A percentile compares a stretch with the other conserved stretches of the same genome.
phyloP scores from a whole-genome alignment of 2,113 vertebrate genomes.

The Myodes glareolus region DNA sequence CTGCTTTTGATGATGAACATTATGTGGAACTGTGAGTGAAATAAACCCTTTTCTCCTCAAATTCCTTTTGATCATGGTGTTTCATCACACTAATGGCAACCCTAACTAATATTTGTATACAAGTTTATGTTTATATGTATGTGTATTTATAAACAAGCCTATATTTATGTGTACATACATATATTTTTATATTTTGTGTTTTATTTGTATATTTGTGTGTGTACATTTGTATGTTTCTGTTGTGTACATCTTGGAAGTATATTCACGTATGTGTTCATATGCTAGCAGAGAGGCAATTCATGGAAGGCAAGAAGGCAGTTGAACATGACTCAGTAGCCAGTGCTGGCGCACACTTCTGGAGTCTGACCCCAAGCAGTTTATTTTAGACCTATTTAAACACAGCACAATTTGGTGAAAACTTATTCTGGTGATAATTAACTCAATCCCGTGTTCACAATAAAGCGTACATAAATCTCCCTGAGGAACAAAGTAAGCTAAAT shows the following conservation, averaged over 20 bases:
- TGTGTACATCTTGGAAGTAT: not conserved
- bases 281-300: not conserved
- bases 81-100: not conserved
- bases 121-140: not conserved
- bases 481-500: not conserved
- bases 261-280: not conserved
- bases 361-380: not conserved
- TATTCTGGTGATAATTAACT: not conserved
- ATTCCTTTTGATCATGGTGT: not conserved
- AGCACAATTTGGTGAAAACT: not conserved
- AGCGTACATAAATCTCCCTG: not conserved
- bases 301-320: not conserved
- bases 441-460: not conserved
- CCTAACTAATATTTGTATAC: not conserved
- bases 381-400: not conserved
- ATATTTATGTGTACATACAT: not conserved
- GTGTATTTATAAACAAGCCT: not conserved
- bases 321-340: not conserved
- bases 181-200: not conserved
- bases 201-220: not conserved
- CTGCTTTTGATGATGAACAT: not conserved
- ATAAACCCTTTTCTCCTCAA: not conserved
- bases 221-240: not conserved
- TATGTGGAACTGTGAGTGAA: not conserved
- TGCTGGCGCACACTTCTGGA: not conserved